Conservation (phyloP, 92 coral and sea anemone species). For the Umimayanthus chanpuru region DNA sequence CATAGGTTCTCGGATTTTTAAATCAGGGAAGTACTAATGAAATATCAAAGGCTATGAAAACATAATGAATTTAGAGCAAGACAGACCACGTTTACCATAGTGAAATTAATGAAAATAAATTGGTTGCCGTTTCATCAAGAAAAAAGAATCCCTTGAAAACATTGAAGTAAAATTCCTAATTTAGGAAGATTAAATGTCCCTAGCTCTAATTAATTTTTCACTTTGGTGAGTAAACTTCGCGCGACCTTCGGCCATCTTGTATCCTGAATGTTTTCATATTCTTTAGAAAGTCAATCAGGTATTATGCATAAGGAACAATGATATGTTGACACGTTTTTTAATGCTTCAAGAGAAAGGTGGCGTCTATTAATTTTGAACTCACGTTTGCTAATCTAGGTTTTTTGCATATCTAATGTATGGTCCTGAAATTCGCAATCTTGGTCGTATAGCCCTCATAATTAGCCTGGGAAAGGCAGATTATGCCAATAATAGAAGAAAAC, state of each 20-base stretch:
- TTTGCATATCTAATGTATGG: conserved; percentile 35
- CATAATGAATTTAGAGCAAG: conserved; percentile 19
- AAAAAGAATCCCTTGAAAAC: not conserved
- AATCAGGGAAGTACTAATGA: conserved; percentile 2
- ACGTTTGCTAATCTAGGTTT: conserved; percentile 35
- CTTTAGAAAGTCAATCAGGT: conserved; percentile 50
- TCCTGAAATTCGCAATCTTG: conserved; percentile 15
- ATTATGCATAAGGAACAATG: conserved; percentile 36
- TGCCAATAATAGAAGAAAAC: conserved; percentile 20
- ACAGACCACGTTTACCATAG: not conserved
- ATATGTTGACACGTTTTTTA: conserved; percentile 44
- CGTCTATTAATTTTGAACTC: conserved; percentile 36
- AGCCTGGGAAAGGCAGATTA: conserved; percentile 25
- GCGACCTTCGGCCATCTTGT: conserved; percentile 44
- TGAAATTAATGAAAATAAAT: not conserved
- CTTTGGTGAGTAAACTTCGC: conserved; percentile 36
- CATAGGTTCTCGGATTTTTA: conserved; percentile 4
- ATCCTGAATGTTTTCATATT: conserved; percentile 35
- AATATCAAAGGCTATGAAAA: conserved; percentile 4
- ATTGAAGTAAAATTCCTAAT: conserved; percentile 1
- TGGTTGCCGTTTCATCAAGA: not conserved
- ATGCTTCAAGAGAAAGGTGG: conserved; percentile 43
- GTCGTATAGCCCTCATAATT: conserved; percentile 18
- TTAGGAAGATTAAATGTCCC: conserved; percentile 37
- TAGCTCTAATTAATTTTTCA: conserved; percentile 44